Base-by-base conservation (phyloP, 2,797 vertebrate species). In the Anomalospiza imberbis region DNA sequence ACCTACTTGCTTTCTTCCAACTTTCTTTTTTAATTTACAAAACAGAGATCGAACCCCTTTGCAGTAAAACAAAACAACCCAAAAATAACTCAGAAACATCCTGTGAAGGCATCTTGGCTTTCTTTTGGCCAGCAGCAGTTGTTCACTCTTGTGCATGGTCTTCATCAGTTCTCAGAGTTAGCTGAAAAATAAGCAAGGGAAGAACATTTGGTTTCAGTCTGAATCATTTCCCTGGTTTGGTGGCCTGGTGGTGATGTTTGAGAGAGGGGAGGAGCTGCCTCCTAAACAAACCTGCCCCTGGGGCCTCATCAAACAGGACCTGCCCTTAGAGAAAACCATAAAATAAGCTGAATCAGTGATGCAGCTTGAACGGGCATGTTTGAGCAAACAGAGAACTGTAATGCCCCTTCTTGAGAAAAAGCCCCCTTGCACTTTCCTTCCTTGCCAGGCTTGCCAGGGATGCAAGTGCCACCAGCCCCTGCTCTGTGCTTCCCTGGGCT, bases 391-490 rank as follows among this genome's bases (percentile, higher is more conserved):
- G 22, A 54, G 44, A 45, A 4, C 65, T 70, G 10, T 31, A 24
- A 48, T 72, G 60, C 11, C 24, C 10, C 15, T 88, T 29, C 61
- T 26, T 51, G 47, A 51, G 50, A 34, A 63, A n/a, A 55, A 20
- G 8, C 3, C 8, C 17, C 29, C 7, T 66, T 78, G 34, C 6
- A 7, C 10, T 53, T 66, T 34, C 6, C 9, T 13, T 42, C 15
- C 34, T 40, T 62, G 26, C 22, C 10, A 3, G 29, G 21, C 18
- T 48, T 58, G 32, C 19, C 10, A 3, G n/a, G 21, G 28, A 66
- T 60, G 40, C 0, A 0, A 58, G 47, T 47, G 44, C 36, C 31
- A 3, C 18, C 36, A 26, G 21, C 14, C 17, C 18, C 28, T 9
- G 4, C 21, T 42, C 38, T 1, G 4, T 3, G 12, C 50, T 38